A percentile compares a stretch with the other conserved stretches of the same genome.
Evolutionary conservation across 2,888 invertebrate genomes (phyloP).

Genomic region (Empis stercorea): DNA sequence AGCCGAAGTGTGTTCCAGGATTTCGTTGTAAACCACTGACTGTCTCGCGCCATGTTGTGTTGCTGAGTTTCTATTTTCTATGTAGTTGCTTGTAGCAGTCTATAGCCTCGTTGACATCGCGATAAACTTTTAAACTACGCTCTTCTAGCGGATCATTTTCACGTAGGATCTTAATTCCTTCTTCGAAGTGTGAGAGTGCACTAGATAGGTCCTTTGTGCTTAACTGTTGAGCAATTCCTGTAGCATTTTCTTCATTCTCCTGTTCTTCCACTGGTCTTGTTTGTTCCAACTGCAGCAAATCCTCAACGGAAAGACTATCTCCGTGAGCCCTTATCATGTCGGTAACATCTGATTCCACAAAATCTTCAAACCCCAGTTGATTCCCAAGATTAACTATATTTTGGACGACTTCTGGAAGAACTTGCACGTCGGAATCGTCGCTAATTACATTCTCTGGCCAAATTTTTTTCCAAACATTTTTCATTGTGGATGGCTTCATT

Average conservation of each 20-base stretch:
- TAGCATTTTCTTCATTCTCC: background rate
- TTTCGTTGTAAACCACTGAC: too few species aligned
- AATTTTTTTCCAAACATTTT: conserved; percentile 15
- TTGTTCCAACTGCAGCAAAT: conserved; percentile 15
- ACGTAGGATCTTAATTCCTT: background rate
- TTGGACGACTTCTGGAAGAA: conserved; percentile 13
- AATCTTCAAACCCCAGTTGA: conserved; percentile 15
- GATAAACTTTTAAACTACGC: background rate
- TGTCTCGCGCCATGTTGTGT: too few species aligned
- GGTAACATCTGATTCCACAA: conserved; percentile 12
- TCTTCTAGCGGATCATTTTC: background rate
- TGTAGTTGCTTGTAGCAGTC: background rate
- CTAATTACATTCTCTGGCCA: conserved; percentile 16
- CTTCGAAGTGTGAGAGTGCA: background rate
- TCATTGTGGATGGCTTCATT: conserved; percentile 15
- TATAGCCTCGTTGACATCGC: background rate
- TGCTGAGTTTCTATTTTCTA: background rate
- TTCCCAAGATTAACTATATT: conserved; percentile 10
- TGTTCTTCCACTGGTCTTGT: conserved; percentile 12
- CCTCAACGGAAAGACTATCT: conserved; percentile 16
- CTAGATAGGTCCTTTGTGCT: background rate
- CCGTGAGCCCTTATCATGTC: conserved; percentile 15
- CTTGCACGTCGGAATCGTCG: conserved; percentile 11
- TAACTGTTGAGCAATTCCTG: background rate
- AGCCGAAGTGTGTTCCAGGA: too few species aligned